A percentile compares a stretch with the other conserved stretches of the same genome.
Evolutionary conservation across 2,888 invertebrate genomes (phyloP).

Genomic region (Ophioninae sp.): DNA sequence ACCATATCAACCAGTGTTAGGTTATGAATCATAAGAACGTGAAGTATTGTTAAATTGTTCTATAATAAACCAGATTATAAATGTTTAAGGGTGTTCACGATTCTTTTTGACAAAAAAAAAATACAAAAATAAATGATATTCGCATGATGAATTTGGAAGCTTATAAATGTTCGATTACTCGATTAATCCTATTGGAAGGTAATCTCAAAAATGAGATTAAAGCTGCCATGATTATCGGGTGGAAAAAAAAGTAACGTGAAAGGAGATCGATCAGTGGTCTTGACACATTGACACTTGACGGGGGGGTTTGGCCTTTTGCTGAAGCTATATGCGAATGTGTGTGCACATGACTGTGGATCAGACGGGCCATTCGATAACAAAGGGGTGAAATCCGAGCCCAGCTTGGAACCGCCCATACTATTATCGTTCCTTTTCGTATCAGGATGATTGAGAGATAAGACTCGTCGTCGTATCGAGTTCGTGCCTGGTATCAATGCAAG

Average conservation of each 20-base stretch:
- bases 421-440: constrained; percentile 42
- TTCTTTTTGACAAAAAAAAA: no score
- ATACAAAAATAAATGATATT: constrained; percentile 39
- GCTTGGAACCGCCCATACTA: constrained; percentile 28
- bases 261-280: constrained; percentile 53
- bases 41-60: no score
- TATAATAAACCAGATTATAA: no score
- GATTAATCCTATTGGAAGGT: constrained; percentile 68
- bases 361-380: constrained; percentile 52
- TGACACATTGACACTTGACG: constrained; percentile 42
- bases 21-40: no score
- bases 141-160: constrained; percentile 44
- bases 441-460: constrained; percentile 24
- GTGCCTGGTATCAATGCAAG: constrained; percentile 18
- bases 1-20: no score
- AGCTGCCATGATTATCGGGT: constrained; percentile 62
- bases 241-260: constrained; percentile 48
- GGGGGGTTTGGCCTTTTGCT: not conserved
- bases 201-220: constrained; percentile 63
- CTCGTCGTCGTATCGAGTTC: constrained; percentile 30
- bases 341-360: constrained; percentile 32
- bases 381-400: constrained; percentile 41
- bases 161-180: constrained; percentile 59
- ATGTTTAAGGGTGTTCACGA: no score
- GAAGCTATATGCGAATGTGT: constrained; percentile 26